Evolutionary conservation across 1,140 invertebrate genomes (phyloP), one percentile per base, ranked within the genome.

Genomic region (Drosophila sturtevanti): DNA sequence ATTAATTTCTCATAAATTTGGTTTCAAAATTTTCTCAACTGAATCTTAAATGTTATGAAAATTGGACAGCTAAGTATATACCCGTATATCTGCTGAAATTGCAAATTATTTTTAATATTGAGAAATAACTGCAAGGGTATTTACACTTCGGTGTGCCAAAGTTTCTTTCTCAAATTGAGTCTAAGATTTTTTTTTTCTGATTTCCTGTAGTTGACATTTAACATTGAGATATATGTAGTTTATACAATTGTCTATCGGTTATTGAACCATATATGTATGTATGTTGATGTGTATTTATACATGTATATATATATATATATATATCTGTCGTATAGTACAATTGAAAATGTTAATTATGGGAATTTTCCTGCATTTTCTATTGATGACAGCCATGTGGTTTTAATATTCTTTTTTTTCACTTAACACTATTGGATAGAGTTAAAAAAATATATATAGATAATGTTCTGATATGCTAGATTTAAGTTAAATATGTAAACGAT

Each of bases 381-480:
- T 78, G 41, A 16, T 75, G 67, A 76, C 76, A 75, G 67, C 72
- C 76, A 66, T 67, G 41, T 37, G 66, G 72, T 64, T 66, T 48
- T 48, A 9, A 1, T 7, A 14, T 14, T 41, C 14, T 41, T 6
- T 16, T 4, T 44, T 48, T 48, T 48, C 18, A 48, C 41, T 48
- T 48, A 48, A 11, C 41, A 7, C 5, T 48, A 21, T 54, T 68
- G 63, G 54, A 34, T 35, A 56, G 14, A 56, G 27, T 64, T 73
- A 73, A 24, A 54, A 73, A 73, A 72, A 73, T 72, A 72, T 55
- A 72, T 55, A 59, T 52, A 11, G 38, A 67, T 64, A 35, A 54
- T 62, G 24, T 38, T 73, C 56, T 84, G 85, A 87, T 89, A 89
- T 89, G 85, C 77, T 56, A 31, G 22, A 21, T 69, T 67, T 37